A percentile compares a stretch with the other conserved stretches of the same genome.
Evolutionary conservation across 1,140 invertebrate species (phyloP).

Genomic region (Drosophila parabipectinata): DNA sequence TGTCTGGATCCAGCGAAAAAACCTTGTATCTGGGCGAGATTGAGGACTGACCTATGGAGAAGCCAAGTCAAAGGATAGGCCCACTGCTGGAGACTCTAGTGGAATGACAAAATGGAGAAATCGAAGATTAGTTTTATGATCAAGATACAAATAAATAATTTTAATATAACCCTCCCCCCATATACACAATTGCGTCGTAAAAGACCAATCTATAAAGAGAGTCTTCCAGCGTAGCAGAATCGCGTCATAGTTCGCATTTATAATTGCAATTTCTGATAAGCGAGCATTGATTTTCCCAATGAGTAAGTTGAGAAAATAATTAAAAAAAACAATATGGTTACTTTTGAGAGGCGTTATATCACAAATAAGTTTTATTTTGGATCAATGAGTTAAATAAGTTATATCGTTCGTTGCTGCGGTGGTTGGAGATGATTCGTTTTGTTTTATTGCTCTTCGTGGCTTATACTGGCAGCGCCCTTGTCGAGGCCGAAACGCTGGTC

Average conservation of each 20-base stretch:
- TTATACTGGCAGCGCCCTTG: conserved; percentile 90
- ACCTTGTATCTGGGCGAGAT: conserved; percentile 98
- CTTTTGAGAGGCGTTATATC: conserved; percentile 46
- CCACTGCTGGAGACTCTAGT: neutral
- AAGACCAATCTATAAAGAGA: too few relatives aligned
- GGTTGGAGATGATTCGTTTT: conserved; percentile 29
- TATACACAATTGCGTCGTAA: too few relatives aligned
- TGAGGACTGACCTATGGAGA: conserved; percentile 86
- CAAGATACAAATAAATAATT: neutral
- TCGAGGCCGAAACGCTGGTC: conserved; percentile 87
- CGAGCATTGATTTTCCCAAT: neutral
- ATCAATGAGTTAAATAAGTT: conserved; percentile 68
- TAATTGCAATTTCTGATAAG: conserved; percentile 5
- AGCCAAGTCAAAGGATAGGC: neutral
- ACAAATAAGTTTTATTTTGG: conserved; percentile 72
- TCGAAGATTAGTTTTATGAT: neutral
- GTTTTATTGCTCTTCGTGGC: neutral
- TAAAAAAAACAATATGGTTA: conserved; percentile 1
- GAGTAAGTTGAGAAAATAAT: conserved; percentile 15
- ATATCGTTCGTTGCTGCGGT: conserved; percentile 41
- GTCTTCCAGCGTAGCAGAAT: neutral
- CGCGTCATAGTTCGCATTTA: neutral
- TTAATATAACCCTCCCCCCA: neutral
- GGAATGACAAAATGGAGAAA: neutral
- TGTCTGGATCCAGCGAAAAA: conserved; percentile 98